Conservation (phyloP, 1,140 invertebrate species). For the Plutomurus gul region DNA sequence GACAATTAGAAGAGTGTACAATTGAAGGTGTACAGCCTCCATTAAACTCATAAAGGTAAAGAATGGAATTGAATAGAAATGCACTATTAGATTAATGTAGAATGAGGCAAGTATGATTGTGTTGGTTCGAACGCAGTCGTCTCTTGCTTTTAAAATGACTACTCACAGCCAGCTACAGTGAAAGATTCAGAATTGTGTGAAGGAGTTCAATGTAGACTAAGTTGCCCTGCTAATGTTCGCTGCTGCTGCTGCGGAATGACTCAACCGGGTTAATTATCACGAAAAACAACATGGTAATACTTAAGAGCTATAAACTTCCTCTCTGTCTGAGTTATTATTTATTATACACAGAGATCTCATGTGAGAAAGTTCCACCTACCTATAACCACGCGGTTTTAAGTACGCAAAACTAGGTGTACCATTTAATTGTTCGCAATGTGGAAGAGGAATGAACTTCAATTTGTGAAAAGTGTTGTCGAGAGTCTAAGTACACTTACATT, state of each 20-base stretch:
- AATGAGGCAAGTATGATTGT: too few species aligned
- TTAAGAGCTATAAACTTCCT: slow-evolving; percentile 10
- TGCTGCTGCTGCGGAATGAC: neutral
- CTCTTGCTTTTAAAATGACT: too few species aligned
- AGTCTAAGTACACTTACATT: too few species aligned
- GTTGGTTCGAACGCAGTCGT: too few species aligned
- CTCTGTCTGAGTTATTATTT: slow-evolving; percentile 12
- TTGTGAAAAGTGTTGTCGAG: too few species aligned
- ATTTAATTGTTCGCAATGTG: too few species aligned
- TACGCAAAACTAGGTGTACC: too few species aligned
- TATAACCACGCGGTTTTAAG: too few species aligned
- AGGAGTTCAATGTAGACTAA: neutral
- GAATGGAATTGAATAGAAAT: neutral
- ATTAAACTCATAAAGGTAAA: neutral
- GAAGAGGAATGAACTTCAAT: slow-evolving; percentile 16
- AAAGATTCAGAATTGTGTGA: neutral
- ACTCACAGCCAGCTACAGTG: neutral
- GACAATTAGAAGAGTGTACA: neutral
- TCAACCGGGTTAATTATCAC: slow-evolving; percentile 12
- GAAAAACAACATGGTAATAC: slow-evolving; percentile 13
- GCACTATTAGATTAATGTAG: neutral
- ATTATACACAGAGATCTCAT: too few species aligned
- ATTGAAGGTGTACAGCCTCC: neutral
- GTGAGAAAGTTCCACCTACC: too few species aligned
- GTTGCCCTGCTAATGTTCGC: neutral